phyloP scores from a whole-genome alignment of 2,113 vertebrate genomes.

The Mesoclemmys tuberculata region DNA sequence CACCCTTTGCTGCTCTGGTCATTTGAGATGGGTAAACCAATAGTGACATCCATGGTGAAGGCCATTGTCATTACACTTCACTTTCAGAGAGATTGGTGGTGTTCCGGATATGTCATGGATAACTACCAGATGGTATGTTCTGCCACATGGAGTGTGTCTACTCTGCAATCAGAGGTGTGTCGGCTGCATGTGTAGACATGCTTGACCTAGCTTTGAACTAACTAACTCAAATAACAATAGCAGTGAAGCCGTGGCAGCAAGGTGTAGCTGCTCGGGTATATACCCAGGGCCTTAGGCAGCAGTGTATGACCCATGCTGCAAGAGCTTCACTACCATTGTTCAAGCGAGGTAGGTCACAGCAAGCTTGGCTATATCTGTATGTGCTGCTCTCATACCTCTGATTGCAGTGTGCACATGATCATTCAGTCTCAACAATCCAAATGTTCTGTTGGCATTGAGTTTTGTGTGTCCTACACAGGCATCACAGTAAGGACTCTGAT shows the following conservation, averaged over 20 bases:
- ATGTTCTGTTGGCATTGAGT: rapidly evolving
- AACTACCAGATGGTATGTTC: rapidly evolving
- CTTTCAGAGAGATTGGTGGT: rapidly evolving
- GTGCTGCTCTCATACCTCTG: too few relatives aligned
- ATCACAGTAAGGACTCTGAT: rapidly evolving
- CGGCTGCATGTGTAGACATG: too few relatives aligned
- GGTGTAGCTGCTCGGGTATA: too few relatives aligned
- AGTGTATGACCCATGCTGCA: too few relatives aligned
- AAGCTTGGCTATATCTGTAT: too few relatives aligned
- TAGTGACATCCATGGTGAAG: background rate
- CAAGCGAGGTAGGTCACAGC: too few relatives aligned
- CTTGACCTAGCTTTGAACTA: too few relatives aligned
- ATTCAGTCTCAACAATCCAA: rapidly evolving
- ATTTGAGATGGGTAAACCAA: rapidly evolving
- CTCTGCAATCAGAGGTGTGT: background rate
- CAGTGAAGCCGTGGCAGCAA: too few relatives aligned
- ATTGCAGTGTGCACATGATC: too few relatives aligned
- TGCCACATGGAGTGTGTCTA: background rate
- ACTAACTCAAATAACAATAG: too few relatives aligned
- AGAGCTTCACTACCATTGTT: too few relatives aligned
- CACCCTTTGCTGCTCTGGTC: background rate
- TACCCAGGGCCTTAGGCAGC: too few relatives aligned
- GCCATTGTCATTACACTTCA: rapidly evolving
- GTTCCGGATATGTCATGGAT: rapidly evolving
- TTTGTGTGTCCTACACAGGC: background rate